These are phyloP conservation scores for Drosophila leontia DNA, from an alignment of 1,140 invertebrate species.

Conservation along the genomic window DNA sequence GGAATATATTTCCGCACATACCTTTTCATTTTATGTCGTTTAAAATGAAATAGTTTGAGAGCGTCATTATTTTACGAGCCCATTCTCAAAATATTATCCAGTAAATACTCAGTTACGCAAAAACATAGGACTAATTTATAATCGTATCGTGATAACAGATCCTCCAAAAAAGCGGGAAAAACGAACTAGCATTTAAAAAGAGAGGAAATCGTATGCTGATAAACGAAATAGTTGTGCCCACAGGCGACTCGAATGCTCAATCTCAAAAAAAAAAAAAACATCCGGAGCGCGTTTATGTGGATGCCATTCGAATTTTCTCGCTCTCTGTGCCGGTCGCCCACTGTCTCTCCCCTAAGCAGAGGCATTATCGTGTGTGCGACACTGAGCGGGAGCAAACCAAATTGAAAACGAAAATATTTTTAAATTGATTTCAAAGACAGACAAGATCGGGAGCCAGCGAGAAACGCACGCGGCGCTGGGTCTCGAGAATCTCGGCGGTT, in stretches of 20 bases:
- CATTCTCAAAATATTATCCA: background rate
- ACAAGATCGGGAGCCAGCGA: slow-evolving; percentile 55
- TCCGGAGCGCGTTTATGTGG: slow-evolving; percentile 48
- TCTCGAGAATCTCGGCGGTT: slow-evolving; percentile 26
- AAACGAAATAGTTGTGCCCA: slow-evolving; percentile 6
- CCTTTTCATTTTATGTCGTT: background rate
- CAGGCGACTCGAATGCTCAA: slow-evolving; percentile 1
- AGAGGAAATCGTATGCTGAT: slow-evolving; percentile 16
- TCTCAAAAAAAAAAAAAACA: slow-evolving; percentile 22
- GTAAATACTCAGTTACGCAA: too few species aligned
- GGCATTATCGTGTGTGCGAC: slow-evolving; percentile 15
- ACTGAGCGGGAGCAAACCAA: slow-evolving; percentile 49
- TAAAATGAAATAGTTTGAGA: too few species aligned
- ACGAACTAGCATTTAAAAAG: background rate
- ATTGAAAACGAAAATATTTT: slow-evolving; percentile 81
- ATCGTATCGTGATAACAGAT: background rate
- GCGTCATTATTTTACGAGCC: background rate
- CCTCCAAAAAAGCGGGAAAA: background rate
- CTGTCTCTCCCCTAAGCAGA: slow-evolving; percentile 20
- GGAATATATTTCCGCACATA: background rate
- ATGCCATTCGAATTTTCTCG: slow-evolving; percentile 61
- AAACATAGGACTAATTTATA: too few species aligned
- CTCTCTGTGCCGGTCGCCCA: slow-evolving; percentile 8
- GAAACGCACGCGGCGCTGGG: slow-evolving; percentile 21
- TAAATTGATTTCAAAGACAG: slow-evolving; percentile 80